Percentiles rank a stretch among this genome's conserved stretches.
Evolutionary conservation across 92 coral and sea anemone genomes (phyloP).

Genomic region (Palythoa grandis): DNA sequence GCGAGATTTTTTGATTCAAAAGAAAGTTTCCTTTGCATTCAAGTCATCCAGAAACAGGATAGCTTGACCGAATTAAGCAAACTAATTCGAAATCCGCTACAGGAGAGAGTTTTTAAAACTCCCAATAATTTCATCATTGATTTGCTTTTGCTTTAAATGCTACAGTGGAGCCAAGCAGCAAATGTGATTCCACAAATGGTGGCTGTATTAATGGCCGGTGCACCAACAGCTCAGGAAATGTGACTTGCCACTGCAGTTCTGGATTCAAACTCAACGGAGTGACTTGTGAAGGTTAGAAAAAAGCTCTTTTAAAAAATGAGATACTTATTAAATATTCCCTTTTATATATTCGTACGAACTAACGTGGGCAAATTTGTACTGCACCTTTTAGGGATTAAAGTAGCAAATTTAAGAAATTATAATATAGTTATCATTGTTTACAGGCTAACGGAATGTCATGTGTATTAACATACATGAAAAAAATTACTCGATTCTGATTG

Average conservation of each 20-base stretch:
- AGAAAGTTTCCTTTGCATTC: not conserved
- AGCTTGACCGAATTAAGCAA: not conserved
- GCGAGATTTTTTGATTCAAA: not conserved
- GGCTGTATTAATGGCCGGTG: constrained; percentile 60
- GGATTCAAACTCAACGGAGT: constrained; percentile 74
- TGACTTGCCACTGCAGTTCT: constrained; percentile 61
- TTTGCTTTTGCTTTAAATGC: not conserved
- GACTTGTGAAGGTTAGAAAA: constrained; percentile 63
- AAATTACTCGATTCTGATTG: too few species aligned
- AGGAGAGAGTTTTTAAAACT: not conserved
- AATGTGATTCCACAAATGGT: constrained; percentile 57
- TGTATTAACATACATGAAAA: too few species aligned
- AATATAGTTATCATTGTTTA: too few species aligned
- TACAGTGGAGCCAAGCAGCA: constrained; percentile 50
- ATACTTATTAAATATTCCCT: too few species aligned
- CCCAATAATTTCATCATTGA: too few species aligned
- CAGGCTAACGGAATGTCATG: too few species aligned
- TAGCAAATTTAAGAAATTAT: too few species aligned
- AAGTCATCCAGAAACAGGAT: not conserved
- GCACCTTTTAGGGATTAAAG: too few species aligned
- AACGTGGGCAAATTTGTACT: too few species aligned
- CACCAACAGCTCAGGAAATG: constrained; percentile 62
- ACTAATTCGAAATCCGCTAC: not conserved
- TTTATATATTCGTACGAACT: too few species aligned
- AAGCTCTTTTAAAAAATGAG: too few species aligned